A percentile compares a stretch with the other conserved stretches of the same genome.
Evolutionary conservation across 2,888 invertebrate genomes (phyloP).

Genomic region (Bhutanitis thaidina): DNA sequence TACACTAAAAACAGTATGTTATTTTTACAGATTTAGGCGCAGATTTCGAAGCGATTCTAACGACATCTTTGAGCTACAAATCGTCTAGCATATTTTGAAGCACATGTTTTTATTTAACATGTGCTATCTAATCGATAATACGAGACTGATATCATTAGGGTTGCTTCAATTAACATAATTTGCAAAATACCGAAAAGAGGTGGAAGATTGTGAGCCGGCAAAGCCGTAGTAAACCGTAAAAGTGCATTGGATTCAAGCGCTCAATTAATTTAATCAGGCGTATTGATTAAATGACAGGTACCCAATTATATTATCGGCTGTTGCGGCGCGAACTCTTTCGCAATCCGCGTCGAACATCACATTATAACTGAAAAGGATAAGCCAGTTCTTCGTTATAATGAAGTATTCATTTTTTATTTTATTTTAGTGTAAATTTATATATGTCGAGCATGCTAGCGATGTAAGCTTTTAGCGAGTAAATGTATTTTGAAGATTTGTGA

Average conservation of each 20-base stretch:
- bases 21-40: too few relatives aligned
- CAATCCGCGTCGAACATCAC: background rate
- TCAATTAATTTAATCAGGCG: constrained; percentile 71
- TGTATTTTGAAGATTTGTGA: background rate
- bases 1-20: too few relatives aligned
- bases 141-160: too few relatives aligned
- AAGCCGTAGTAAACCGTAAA: constrained; percentile 43
- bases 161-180: background rate
- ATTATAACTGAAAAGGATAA: constrained; percentile 1
- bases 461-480: background rate
- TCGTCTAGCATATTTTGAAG: too few relatives aligned
- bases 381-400: background rate
- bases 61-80: too few relatives aligned
- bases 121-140: too few relatives aligned
- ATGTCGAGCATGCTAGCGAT: background rate
- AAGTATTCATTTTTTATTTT: background rate
- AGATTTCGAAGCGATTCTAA: too few relatives aligned
- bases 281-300: constrained; percentile 74
- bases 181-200: background rate
- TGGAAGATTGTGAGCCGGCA: background rate
- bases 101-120: too few relatives aligned
- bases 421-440: background rate
- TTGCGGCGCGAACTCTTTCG: constrained; percentile 42
- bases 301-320: constrained; percentile 70
- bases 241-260: constrained; percentile 57